A percentile compares a stretch with the other conserved stretches of the same genome.
These are phyloP conservation scores for Mastomys coucha DNA, from an alignment of 2,113 vertebrate species.

Conservation along the genomic window DNA sequence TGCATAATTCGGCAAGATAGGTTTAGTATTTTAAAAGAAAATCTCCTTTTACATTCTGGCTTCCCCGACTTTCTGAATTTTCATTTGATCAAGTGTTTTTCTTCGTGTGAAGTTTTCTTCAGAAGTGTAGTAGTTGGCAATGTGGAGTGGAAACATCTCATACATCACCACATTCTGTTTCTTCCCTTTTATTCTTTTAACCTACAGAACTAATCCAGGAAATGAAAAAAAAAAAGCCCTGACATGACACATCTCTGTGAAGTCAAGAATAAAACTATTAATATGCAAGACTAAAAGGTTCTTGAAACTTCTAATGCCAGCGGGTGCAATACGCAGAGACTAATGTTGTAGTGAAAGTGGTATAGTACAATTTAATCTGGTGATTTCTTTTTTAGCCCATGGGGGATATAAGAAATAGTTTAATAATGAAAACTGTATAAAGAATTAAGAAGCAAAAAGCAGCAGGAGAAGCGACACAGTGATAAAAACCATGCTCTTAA, in stretches of 20 bases:
- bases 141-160: not conserved
- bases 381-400: constrained; percentile 29
- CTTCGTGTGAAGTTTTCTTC: constrained; percentile 40
- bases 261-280: constrained; percentile 57
- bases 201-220: not conserved
- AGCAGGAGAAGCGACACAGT: not conserved
- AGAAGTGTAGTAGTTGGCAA: constrained; percentile 9
- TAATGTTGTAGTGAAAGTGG: not conserved
- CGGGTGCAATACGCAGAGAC: not conserved
- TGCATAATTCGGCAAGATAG: not conserved
- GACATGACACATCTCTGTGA: not conserved
- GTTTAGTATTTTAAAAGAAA: constrained; percentile 35
- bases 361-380: constrained; percentile 11
- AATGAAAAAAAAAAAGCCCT: not conserved
- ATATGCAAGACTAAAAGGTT: constrained; percentile 17
- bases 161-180: not conserved
- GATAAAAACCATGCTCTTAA: not conserved
- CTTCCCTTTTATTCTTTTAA: constrained; percentile 59
- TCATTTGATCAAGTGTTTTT: not conserved
- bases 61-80: constrained; percentile 16
- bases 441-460: not conserved
- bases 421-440: not conserved
- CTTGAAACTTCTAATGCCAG: constrained; percentile 26
- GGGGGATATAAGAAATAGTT: constrained; percentile 9
- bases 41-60: not conserved